These are phyloP conservation scores for Otocyon megalotis DNA, from an alignment of 2,113 vertebrate genomes.

Conservation along the genomic window DNA sequence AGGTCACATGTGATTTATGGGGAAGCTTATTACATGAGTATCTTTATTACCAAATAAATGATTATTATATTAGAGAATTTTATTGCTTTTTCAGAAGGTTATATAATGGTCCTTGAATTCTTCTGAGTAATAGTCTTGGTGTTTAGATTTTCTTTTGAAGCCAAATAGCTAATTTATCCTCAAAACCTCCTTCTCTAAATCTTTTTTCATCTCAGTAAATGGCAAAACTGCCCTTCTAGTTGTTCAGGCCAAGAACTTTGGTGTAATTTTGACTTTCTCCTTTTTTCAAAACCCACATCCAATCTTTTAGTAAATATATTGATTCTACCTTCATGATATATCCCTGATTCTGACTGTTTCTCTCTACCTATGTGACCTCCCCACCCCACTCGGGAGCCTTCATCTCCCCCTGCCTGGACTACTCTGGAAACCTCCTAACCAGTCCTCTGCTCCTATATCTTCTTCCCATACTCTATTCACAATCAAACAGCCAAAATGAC, in stretches of 20 bases:
- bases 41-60: background rate
- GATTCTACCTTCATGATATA: background rate
- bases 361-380: fast-evolving
- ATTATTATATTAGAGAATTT: background rate
- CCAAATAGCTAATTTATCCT: background rate
- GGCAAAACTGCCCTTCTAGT: background rate
- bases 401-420: background rate
- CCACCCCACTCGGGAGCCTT: background rate
- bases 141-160: conserved; percentile 17
- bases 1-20: background rate
- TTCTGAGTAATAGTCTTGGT: background rate
- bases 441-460: background rate
- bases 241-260: background rate
- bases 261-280: background rate
- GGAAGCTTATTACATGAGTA: background rate
- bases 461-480: background rate
- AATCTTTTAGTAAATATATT: background rate
- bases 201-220: background rate
- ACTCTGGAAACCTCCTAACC: too few species aligned
- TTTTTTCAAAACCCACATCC: background rate
- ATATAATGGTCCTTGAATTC: background rate
- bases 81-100: background rate
- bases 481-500: background rate
- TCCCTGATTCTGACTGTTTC: background rate
- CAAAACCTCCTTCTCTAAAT: background rate